A percentile compares a stretch with the other conserved stretches of the same genome.
Evolutionary conservation across 2,797 vertebrate genomes (phyloP).

Genomic region (Pelobates cultripes): DNA sequence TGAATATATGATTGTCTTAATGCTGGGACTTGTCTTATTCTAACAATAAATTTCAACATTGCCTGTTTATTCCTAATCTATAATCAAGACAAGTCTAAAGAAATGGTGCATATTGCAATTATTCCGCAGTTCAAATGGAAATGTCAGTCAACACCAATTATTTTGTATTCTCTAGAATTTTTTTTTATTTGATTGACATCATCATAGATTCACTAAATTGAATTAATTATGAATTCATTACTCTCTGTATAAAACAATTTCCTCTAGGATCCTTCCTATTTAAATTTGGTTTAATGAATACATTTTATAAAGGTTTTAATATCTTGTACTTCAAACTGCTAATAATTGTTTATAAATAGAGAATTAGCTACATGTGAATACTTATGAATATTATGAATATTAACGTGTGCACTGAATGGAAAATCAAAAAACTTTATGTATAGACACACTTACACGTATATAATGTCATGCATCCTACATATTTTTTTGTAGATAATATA

Average conservation of each 20-base stretch:
- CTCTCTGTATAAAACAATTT: background rate
- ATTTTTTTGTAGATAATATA: too few species aligned
- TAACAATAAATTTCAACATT: background rate
- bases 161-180: background rate
- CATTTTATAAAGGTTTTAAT: background rate
- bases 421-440: too few species aligned
- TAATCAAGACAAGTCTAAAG: background rate
- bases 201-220: background rate
- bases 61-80: background rate
- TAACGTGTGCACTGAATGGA: background rate
- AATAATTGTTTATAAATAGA: background rate
- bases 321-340: background rate
- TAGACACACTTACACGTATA: too few species aligned
- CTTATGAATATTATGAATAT: background rate
- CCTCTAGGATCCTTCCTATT: background rate
- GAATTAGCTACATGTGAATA: background rate
- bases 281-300: background rate
- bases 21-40: background rate
- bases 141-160: background rate
- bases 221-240: slow-evolving; percentile 1
- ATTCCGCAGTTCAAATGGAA: background rate
- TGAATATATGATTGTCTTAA: background rate
- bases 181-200: background rate
- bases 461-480: too few species aligned
- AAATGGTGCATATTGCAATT: background rate